phyloP scores from a whole-genome alignment of 2,113 vertebrate genomes.

The Catagonus wagneri region DNA sequence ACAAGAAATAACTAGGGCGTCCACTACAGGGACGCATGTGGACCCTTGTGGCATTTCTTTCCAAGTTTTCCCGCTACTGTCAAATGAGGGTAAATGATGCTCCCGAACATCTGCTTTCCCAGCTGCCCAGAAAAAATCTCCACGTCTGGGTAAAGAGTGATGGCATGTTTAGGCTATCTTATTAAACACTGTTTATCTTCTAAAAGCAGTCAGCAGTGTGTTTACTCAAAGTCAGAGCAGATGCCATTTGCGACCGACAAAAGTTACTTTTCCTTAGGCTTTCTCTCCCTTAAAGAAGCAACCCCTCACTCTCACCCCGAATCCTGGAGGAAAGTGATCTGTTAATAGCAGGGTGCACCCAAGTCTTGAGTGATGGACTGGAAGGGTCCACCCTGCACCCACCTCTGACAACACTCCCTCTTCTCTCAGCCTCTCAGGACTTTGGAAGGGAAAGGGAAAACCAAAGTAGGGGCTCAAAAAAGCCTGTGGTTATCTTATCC shows the following conservation, averaged over 20 bases:
- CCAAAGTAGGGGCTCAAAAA: background rate
- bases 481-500: background rate
- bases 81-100: background rate
- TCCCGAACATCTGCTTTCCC: background rate
- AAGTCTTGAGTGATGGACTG: accelerated
- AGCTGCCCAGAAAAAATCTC: conserved; percentile 37
- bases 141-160: conserved; percentile 14
- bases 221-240: conserved; percentile 69
- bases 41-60: background rate
- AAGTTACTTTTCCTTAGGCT: conserved; percentile 41
- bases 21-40: background rate
- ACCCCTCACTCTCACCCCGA: background rate
- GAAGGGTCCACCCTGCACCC: background rate
- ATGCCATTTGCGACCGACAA: background rate
- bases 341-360: background rate
- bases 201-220: background rate
- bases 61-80: background rate
- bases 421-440: background rate
- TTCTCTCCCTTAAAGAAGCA: background rate
- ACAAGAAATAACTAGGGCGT: background rate
- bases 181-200: conserved; percentile 65
- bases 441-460: background rate
- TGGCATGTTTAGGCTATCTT: background rate
- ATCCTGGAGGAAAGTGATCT: background rate
- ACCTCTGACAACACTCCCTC: background rate